Evolutionary conservation across 2,888 invertebrate genomes (phyloP).

Genomic region (Scelioninae gen. 2): DNA sequence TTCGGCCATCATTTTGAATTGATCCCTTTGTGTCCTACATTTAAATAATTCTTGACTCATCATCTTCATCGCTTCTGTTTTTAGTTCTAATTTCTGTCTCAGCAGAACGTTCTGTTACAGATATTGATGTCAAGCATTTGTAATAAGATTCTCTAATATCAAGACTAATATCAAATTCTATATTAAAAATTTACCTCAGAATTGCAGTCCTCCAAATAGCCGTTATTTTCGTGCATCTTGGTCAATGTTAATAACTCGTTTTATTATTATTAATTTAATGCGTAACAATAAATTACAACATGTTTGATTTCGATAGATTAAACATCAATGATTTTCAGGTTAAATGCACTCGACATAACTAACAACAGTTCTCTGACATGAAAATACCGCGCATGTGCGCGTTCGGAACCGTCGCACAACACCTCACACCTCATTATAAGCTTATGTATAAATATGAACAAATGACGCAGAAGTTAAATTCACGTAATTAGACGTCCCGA

Average conservation of each 20-base stretch:
- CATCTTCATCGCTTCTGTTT: constrained; percentile 88
- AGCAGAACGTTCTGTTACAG: constrained; percentile 61
- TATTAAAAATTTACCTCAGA: constrained; percentile 33
- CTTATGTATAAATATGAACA: too few relatives aligned
- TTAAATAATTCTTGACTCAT: constrained; percentile 86
- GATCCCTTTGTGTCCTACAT: constrained; percentile 87
- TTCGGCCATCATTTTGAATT: constrained; percentile 87
- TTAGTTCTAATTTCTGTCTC: constrained; percentile 83
- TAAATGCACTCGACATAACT: constrained; percentile 28
- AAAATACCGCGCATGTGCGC: constrained; percentile 41
- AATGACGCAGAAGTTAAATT: too few relatives aligned
- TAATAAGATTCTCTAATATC: background rate
- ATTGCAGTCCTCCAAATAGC: constrained; percentile 33
- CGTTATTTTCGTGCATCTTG: constrained; percentile 33
- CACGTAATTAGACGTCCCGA: too few relatives aligned
- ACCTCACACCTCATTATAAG: too few relatives aligned
- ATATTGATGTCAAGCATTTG: background rate
- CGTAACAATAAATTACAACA: too few relatives aligned
- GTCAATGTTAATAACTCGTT: background rate
- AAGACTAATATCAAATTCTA: background rate
- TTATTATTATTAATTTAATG: background rate
- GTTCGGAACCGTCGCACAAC: constrained; percentile 22
- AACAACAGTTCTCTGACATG: constrained; percentile 8
- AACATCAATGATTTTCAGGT: constrained; percentile 32
- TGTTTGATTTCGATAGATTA: too few relatives aligned